phyloP scores from a whole-genome alignment of 2,113 vertebrate genomes.

The Petroica traversi region DNA sequence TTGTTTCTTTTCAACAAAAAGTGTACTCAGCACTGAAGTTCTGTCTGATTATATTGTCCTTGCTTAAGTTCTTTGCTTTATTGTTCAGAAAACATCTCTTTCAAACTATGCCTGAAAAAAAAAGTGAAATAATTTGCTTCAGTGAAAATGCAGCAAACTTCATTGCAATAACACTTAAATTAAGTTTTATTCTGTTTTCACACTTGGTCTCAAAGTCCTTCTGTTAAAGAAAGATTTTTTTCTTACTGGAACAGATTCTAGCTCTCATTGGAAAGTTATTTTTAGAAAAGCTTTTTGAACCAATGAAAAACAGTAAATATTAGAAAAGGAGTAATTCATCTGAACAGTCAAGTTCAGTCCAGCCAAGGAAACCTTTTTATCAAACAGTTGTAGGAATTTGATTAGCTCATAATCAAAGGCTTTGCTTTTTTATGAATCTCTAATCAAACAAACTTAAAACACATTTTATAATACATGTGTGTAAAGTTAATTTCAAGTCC shows the following conservation, averaged over 20 bases:
- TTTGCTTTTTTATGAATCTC: not conserved
- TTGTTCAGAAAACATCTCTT: not conserved
- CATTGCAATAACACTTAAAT: not conserved
- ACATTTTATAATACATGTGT: not conserved
- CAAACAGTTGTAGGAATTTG: not conserved
- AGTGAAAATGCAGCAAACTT: not conserved
- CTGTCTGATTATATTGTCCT: not conserved
- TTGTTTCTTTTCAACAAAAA: not conserved
- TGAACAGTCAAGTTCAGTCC: not conserved
- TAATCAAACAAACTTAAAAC: not conserved
- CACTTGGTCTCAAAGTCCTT: not conserved
- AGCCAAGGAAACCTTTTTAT: not conserved
- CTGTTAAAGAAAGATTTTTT: not conserved
- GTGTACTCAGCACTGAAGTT: not conserved
- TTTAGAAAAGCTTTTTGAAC: not conserved
- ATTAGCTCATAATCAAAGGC: not conserved
- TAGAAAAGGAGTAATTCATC: not conserved
- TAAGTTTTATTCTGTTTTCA: not conserved
- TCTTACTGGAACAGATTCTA: not conserved
- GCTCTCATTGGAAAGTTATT: not conserved
- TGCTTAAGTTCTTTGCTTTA: not conserved
- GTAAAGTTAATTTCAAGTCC: not conserved
- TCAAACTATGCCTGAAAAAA: not conserved
- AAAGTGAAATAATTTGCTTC: not conserved
- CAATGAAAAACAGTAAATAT: not conserved